Percentiles rank a stretch among this genome's conserved stretches.
phyloP scores from a whole-genome alignment of 2,113 vertebrate genomes.

The Gymnocephalus cernua region DNA sequence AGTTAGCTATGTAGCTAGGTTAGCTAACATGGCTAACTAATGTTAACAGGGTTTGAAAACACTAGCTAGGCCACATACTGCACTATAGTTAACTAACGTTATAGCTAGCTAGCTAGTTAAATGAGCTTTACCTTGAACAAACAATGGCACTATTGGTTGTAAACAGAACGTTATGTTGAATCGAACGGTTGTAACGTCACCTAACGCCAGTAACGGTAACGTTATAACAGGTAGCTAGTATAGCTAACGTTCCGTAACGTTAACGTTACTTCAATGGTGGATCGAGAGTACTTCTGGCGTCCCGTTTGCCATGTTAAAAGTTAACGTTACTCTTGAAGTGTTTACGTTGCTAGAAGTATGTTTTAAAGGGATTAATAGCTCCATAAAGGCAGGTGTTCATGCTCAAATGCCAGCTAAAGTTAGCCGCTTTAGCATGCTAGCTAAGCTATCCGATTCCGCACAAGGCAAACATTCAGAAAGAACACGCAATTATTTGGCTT shows the following conservation, averaged over 20 bases:
- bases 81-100: not conserved
- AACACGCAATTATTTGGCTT: not conserved
- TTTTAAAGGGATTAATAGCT: not conserved
- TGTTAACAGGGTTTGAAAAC: not conserved
- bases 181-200: not conserved
- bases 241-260: not conserved
- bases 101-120: no score
- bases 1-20: slow-evolving; percentile 40
- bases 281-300: rapidly evolving
- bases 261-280: not conserved
- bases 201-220: not conserved
- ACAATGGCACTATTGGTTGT: not conserved
- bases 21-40: slow-evolving; percentile 17
- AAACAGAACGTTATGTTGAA: not conserved
- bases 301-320: not conserved
- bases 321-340: rapidly evolving
- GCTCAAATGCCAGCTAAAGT: not conserved
- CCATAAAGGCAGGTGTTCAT: not conserved
- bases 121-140: not conserved
- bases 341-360: not conserved
- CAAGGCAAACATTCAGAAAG: not conserved
- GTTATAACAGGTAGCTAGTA: not conserved
- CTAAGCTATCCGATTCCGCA: not conserved
- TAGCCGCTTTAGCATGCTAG: not conserved
- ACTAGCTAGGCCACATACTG: slow-evolving; percentile 6